Base-by-base conservation (phyloP, 53 echinoderm and acorn worm genomes). In the Echinarachnius parma region DNA sequence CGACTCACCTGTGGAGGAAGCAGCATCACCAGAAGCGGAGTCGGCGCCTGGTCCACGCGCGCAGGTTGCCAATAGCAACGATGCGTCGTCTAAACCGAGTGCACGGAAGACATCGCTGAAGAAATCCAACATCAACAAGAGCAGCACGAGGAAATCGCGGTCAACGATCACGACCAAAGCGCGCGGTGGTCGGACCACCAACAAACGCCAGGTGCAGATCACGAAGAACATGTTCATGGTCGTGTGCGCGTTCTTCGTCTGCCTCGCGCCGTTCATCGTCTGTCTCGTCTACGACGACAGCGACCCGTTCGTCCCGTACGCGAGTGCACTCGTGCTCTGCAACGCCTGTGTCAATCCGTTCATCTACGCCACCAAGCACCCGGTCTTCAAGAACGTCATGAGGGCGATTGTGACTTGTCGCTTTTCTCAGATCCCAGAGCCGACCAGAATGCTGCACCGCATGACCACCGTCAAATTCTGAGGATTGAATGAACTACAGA, bases 301-400 rank as follows among this genome's bases (percentile, higher is more conserved):
- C 34, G 86, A 80, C 25, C 84, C 92, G 21, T 66, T 66, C 44
- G 57, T 84, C 3, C 87, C 87, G 0, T 92, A 84, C 48, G 81
- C 84, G 1, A 81, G 84, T 18, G 74, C 84, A 11, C 42, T 92
- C 22, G 54, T 92, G 10, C 65, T 87, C 4, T 76, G 82, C 39
- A 92, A 92, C 60, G 60, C 83, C 28, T 78, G 81, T n/a, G 53
- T 92, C 21, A 92, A 92, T 57, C 92, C 92, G 3, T 3, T 92
- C 14, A 92, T 91, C 25, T 90, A 90, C 65, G 91, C 86, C 21
- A 83, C 65, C 20, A 88, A 84, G 32, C 83, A 79, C 57, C 84
- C 81, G 28, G 69, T 85, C 46, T 89, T 84, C 45, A 89, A 89
- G 53, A 59, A 35, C 20, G 81, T 89, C 13, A 70, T 89, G 62